Evolutionary conservation across 1,140 invertebrate genomes (phyloP), one percentile per base, ranked within the genome.

Genomic region (Drosophila tani): DNA sequence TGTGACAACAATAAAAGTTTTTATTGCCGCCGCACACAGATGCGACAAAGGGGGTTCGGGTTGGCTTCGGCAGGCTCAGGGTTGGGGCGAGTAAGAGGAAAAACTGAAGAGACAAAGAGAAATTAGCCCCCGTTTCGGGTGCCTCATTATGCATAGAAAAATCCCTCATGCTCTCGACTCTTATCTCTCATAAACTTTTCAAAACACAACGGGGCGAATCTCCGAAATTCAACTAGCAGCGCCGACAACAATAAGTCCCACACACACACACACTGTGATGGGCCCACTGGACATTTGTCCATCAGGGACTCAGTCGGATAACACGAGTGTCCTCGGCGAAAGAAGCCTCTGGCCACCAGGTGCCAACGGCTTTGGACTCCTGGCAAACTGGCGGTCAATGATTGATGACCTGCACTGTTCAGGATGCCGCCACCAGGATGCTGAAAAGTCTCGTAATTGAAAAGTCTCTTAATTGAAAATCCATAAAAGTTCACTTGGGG

Each of bases 1-100:
- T 88, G 85, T 88, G 85, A 88, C 85, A 88, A 88, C 87, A 88
- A 88, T 90, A 88, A 90, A 88, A 90, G 81, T 88, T 90, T 88
- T 88, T 88, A 88, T 88, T 88, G 81, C 84, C 71, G 53, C 71
- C 70, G 63, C 75, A 79, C 81, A 88, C 85, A 88, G 85, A 88
- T 88, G 85, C 78, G 84, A 75, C 43, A 29, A 51, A 29, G 29
- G 47, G 27, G 41, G 35, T 19, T 62, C 56, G 14, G 21, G 21
- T 27, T 14, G 32, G 32, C 32, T 35, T 11, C 8, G 32, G 8
- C 32, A 8, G 32, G 32, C 27, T 27, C 27, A 9, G 21, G 11
- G 6, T 21, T n/a, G 15, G 27, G 27, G 9, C 8, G 32, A 35
- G 21, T 17, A 47, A 11, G 17, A 19, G 11, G 40, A 17, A 27